Percentiles rank a stretch among this genome's conserved stretches.
Conservation (phyloP, 2,797 vertebrate species). For the Acipenser transmontanus region DNA sequence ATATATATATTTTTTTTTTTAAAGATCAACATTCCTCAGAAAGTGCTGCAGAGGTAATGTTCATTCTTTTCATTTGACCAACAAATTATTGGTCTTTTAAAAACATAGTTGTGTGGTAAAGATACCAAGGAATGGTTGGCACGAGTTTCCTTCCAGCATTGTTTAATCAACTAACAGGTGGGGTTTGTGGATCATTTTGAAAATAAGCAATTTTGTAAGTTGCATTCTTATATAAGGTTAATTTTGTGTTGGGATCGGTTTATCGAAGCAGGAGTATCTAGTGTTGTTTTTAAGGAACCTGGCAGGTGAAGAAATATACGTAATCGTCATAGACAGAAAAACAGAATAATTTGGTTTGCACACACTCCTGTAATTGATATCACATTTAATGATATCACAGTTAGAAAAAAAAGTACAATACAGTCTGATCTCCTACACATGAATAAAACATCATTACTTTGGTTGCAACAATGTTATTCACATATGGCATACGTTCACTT, state of each 20-base stretch:
- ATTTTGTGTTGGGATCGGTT: too few relatives aligned
- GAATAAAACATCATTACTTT: slow-evolving; percentile 52
- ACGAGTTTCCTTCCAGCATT: slow-evolving; percentile 10
- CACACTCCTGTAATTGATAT: slow-evolving; percentile 51
- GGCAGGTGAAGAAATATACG: not conserved
- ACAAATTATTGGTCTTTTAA: too few relatives aligned
- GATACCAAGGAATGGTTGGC: too few relatives aligned
- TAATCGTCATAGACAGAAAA: slow-evolving; percentile 11
- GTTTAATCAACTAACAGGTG: slow-evolving; percentile 48
- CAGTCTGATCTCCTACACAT: slow-evolving; percentile 51
- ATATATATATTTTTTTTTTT: too few relatives aligned
- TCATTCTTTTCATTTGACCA: not conserved
- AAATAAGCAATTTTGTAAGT: too few relatives aligned
- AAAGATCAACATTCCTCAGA: not conserved
- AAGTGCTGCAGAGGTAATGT: not conserved
- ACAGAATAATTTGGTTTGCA: slow-evolving; percentile 34
- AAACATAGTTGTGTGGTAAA: too few relatives aligned
- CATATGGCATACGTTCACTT: slow-evolving; percentile 48
- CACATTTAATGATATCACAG: slow-evolving; percentile 49
- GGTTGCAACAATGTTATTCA: slow-evolving; percentile 42
- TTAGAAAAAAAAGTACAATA: slow-evolving; percentile 41
- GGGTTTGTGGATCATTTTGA: slow-evolving; percentile 32
- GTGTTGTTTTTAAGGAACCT: not conserved
- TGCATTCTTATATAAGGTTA: too few relatives aligned
- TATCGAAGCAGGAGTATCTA: too few relatives aligned